A percentile compares a stretch with the other conserved stretches of the same genome.
Evolutionary conservation across 2,888 invertebrate genomes (phyloP).

Genomic region (Euplagia quadripunctaria): DNA sequence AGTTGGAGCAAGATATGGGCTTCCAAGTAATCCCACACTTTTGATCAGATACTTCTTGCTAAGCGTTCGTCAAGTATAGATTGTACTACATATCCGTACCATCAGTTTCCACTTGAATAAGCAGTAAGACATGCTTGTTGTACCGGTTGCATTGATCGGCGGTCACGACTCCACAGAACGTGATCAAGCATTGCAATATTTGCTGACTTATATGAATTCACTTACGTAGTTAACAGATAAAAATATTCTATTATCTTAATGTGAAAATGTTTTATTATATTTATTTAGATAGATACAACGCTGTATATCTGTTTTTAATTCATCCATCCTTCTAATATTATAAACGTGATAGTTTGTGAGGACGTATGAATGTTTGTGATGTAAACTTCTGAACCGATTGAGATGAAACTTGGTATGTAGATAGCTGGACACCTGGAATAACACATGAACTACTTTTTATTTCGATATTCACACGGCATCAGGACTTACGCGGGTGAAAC

Average conservation of each 20-base stretch:
- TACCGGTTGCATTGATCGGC: not conserved
- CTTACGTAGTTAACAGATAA: not conserved
- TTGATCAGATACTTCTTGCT: not conserved
- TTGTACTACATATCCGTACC: not conserved
- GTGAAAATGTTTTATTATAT: too few relatives aligned
- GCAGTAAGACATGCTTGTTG: not conserved
- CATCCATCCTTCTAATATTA: too few relatives aligned
- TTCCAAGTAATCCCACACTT: not conserved
- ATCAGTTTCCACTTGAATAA: not conserved
- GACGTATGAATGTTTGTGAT: too few relatives aligned
- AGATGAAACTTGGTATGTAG: too few relatives aligned
- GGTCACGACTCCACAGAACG: not conserved
- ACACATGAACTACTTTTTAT: too few relatives aligned
- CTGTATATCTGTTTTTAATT: not conserved
- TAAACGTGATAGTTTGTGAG: too few relatives aligned
- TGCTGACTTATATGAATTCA: not conserved
- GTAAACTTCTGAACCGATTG: too few relatives aligned
- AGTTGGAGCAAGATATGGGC: too few relatives aligned
- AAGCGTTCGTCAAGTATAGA: not conserved
- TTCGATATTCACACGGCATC: too few relatives aligned
- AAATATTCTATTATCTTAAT: not conserved
- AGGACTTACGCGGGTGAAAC: too few relatives aligned
- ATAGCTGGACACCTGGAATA: too few relatives aligned
- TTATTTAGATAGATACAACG: not conserved
- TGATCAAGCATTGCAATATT: not conserved